phyloP scores from a whole-genome alignment of 2,888 invertebrate genomes.

The Teinopalpus imperialis region DNA sequence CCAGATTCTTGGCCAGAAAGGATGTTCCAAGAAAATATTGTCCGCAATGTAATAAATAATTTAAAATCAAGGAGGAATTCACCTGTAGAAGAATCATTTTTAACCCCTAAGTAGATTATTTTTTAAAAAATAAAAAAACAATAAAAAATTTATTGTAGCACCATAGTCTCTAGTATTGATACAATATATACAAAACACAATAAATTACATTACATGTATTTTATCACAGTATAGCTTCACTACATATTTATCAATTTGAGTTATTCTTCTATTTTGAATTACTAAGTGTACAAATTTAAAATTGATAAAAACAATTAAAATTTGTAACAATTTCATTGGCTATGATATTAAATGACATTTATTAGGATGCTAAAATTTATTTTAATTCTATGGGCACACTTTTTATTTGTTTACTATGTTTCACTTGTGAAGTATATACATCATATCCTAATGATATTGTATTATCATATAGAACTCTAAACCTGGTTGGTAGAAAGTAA shows the following conservation, averaged over 20 bases:
- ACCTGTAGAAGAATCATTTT: constrained; percentile 60
- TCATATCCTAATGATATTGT: constrained; percentile 94
- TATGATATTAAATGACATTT: constrained; percentile 11
- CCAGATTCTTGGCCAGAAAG: constrained; percentile 72
- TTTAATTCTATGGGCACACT: constrained; percentile 30
- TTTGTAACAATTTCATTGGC: not conserved
- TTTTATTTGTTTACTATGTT: constrained; percentile 74
- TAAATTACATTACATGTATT: constrained; percentile 8
- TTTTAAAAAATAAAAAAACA: constrained; percentile 1
- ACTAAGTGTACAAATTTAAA: no score
- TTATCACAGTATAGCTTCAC: constrained; percentile 24
- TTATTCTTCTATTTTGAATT: not conserved
- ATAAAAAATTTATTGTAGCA: constrained; percentile 23
- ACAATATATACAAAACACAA: constrained; percentile 15
- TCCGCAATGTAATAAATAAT: constrained; percentile 63
- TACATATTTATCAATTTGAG: not conserved
- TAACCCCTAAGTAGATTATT: constrained; percentile 59
- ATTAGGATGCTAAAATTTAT: constrained; percentile 28
- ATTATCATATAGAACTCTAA: constrained; percentile 94
- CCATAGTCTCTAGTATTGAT: constrained; percentile 11
- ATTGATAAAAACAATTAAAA: not conserved
- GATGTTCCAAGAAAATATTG: constrained; percentile 66
- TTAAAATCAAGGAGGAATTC: constrained; percentile 57
- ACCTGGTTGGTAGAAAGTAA: constrained; percentile 91
- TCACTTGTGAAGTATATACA: constrained; percentile 92